Evolutionary conservation across 2,113 vertebrate species (phyloP).

Genomic region (Sinosuthora webbiana): DNA sequence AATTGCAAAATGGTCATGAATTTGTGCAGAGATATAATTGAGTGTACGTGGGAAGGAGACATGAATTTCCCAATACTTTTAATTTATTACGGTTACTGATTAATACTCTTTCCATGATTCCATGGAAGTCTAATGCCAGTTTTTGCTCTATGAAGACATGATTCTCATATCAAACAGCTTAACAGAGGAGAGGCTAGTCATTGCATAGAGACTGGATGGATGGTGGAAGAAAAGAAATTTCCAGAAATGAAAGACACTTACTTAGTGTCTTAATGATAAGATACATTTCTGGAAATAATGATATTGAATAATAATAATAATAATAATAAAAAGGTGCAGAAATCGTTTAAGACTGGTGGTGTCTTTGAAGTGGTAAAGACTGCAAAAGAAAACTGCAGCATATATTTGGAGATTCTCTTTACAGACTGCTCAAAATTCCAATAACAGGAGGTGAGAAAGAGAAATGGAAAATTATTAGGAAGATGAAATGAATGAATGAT

Average conservation of each 20-base stretch:
- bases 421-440: neutral
- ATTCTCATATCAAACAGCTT: neutral
- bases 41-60: neutral
- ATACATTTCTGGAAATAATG: neutral
- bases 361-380: neutral
- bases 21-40: neutral
- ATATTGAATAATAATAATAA: neutral
- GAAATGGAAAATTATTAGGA: neutral
- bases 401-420: neutral
- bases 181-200: neutral
- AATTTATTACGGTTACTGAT: neutral
- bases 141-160: neutral
- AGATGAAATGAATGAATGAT: neutral
- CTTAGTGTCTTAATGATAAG: neutral
- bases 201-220: neutral
- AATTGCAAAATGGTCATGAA: neutral
- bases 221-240: neutral
- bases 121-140: neutral
- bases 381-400: neutral
- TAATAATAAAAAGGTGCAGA: neutral
- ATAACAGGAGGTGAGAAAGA: neutral
- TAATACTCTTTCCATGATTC: neutral
- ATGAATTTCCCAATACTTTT: neutral
- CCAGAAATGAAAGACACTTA: neutral
- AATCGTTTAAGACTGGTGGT: neutral